Evolutionary conservation across 2,888 invertebrate genomes (phyloP).

Genomic region (Phasia obesa): DNA sequence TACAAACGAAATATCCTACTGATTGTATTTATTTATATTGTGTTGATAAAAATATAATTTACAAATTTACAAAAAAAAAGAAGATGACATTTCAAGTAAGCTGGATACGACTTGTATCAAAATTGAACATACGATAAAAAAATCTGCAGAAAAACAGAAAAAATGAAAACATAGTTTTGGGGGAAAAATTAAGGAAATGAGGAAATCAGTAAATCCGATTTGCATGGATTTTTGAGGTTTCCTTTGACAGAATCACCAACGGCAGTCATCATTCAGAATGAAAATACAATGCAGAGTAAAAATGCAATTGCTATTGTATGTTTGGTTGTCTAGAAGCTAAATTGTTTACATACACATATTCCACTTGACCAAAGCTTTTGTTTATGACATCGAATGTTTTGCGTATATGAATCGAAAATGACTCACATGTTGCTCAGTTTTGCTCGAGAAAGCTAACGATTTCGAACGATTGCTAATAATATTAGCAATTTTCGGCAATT

Average conservation of each 20-base stretch:
- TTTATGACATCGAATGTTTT: no score
- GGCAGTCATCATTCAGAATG: slow-evolving; percentile 22
- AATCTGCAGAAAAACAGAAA: slow-evolving; percentile 9
- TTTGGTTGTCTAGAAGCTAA: slow-evolving; percentile 41
- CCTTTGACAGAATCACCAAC: slow-evolving; percentile 47
- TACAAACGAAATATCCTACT: background rate
- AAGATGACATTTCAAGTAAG: slow-evolving; percentile 40
- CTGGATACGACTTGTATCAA: background rate
- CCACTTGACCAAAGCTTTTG: no score
- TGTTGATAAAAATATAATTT: slow-evolving; percentile 23
- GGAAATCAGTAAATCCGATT: slow-evolving; percentile 81
- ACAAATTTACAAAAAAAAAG: slow-evolving; percentile 10
- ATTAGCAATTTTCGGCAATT: no score
- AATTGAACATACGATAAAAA: background rate
- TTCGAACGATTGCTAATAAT: no score
- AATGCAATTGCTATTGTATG: background rate
- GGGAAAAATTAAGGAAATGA: slow-evolving; percentile 69
- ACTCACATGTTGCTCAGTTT: no score
- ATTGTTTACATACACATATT: background rate
- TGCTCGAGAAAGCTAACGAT: no score
- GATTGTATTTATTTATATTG: background rate
- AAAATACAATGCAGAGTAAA: slow-evolving; percentile 34
- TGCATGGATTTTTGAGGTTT: slow-evolving; percentile 80
- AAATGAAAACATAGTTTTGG: slow-evolving; percentile 16
- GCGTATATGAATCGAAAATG: no score